phyloP scores from a whole-genome alignment of 2,113 vertebrate species.

The Callipepla squamata region DNA sequence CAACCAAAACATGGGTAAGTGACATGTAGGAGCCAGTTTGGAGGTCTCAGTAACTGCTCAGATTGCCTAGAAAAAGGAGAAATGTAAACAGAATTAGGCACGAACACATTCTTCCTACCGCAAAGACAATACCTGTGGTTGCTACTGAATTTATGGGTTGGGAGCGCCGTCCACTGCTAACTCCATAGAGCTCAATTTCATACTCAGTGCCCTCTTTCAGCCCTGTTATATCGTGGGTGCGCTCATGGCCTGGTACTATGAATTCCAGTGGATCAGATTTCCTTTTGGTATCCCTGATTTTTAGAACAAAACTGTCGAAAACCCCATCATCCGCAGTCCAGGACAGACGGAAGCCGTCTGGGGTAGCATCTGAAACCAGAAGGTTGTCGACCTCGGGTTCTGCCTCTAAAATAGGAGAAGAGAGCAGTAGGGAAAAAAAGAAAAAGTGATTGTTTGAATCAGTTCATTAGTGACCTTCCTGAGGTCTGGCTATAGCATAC shows the following conservation, averaged over 20 bases:
- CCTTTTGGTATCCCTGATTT: slow-evolving; percentile 82
- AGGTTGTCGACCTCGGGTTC: slow-evolving; percentile 92
- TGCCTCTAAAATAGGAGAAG: slow-evolving; percentile 82
- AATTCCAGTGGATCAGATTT: slow-evolving; percentile 82
- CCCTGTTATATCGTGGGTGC: slow-evolving; percentile 80
- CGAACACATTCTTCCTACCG: background rate
- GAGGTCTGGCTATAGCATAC: slow-evolving; percentile 30
- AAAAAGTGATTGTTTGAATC: slow-evolving; percentile 17
- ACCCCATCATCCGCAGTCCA: slow-evolving; percentile 90
- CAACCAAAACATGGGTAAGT: background rate
- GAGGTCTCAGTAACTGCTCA: background rate
- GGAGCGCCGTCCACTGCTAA: slow-evolving; percentile 85
- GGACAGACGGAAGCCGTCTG: slow-evolving; percentile 86
- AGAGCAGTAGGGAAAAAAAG: slow-evolving; percentile 38
- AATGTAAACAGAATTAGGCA: background rate
- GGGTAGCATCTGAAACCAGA: slow-evolving; percentile 84
- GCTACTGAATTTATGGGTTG: slow-evolving; percentile 83
- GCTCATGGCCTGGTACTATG: slow-evolving; percentile 83
- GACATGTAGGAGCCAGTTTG: background rate
- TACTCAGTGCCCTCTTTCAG: slow-evolving; percentile 90
- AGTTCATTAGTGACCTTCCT: background rate
- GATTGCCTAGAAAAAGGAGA: background rate
- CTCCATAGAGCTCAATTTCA: slow-evolving; percentile 88
- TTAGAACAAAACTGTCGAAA: slow-evolving; percentile 93
- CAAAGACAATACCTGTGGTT: slow-evolving; percentile 89